These are phyloP conservation scores for Oenanthe oenanthe DNA, from an alignment of 2,113 vertebrate genomes.

Conservation along the genomic window DNA sequence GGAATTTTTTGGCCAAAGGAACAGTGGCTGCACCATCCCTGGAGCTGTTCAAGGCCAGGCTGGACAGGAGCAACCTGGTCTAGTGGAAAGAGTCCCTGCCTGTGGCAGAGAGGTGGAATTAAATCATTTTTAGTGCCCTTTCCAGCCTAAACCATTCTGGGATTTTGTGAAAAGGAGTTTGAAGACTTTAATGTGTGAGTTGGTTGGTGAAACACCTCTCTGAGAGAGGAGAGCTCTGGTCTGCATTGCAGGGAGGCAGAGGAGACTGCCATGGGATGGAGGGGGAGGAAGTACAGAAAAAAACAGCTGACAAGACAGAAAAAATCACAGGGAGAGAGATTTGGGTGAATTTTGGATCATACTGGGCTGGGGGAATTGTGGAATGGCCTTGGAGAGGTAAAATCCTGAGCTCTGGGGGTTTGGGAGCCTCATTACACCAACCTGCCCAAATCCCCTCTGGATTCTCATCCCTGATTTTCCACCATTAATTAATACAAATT, in stretches of 20 bases:
- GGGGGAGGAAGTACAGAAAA: not conserved
- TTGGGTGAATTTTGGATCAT: not conserved
- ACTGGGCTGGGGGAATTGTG: no score
- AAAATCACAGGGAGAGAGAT: rapidly evolving
- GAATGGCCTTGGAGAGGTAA: not conserved
- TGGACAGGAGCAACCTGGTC: not conserved
- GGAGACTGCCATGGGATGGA: not conserved
- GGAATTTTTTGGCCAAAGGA: not conserved
- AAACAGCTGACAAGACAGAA: not conserved
- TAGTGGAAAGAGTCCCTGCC: not conserved
- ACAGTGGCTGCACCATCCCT: not conserved
- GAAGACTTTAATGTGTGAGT: not conserved
- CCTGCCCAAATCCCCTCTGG: not conserved
- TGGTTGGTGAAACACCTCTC: not conserved
- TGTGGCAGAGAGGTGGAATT: rapidly evolving
- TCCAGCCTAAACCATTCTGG: not conserved
- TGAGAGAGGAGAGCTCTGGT: not conserved
- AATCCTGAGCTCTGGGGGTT: not conserved
- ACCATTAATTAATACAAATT: not conserved
- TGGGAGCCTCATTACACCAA: no score
- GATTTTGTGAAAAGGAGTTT: not conserved
- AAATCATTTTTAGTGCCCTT: not conserved
- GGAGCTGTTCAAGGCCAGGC: no score
- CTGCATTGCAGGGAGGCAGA: not conserved
- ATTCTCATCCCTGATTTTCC: not conserved